These are phyloP conservation scores for Cisticola juncidis DNA, from an alignment of 2,113 vertebrate species.

Conservation along the genomic window DNA sequence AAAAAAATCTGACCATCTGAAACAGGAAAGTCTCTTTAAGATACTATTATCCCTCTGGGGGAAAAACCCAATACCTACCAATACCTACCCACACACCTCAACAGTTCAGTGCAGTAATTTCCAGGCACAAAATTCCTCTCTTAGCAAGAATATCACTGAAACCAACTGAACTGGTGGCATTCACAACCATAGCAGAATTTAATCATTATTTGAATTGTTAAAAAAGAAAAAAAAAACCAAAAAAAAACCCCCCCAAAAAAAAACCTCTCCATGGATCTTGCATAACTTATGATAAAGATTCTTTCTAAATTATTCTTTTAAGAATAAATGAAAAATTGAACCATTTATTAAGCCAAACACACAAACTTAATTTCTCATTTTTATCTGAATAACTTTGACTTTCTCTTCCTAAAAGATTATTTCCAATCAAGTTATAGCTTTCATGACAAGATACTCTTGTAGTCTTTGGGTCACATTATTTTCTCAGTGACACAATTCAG, in stretches of 20 bases:
- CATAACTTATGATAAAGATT: not conserved
- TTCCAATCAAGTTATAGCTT: not conserved
- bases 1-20: not conserved
- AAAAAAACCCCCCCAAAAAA: fast-evolving
- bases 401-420: not conserved
- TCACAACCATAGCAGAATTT: not conserved
- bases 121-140: not conserved
- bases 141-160: not conserved
- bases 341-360: not conserved
- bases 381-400: not conserved
- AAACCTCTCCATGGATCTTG: fast-evolving
- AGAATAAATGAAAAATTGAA: not conserved
- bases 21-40: not conserved
- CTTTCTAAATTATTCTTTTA: not conserved
- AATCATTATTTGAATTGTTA: not conserved
- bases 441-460: not conserved
- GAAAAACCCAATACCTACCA: fast-evolving
- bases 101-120: not conserved
- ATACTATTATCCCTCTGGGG: not conserved
- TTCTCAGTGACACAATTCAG: not conserved
- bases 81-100: not conserved
- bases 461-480: not conserved
- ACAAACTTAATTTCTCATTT: not conserved
- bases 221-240: not conserved
- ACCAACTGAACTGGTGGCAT: not conserved